Base-by-base conservation (phyloP, 2,113 vertebrate genomes). In the Serilophus lunatus region DNA sequence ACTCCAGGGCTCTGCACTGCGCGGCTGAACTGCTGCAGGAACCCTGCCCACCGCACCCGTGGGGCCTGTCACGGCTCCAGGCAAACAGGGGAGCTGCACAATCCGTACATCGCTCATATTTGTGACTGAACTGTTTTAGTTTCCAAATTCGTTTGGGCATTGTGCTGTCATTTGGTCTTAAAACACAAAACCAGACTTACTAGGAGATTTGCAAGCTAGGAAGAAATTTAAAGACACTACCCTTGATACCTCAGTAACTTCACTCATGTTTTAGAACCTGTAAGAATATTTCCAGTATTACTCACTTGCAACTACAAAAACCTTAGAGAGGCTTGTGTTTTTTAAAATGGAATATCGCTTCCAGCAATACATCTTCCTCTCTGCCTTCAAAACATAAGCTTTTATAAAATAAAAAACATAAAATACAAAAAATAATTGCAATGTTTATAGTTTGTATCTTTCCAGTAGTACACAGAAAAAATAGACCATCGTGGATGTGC, bases 41-140 rank as follows among this genome's bases (percentile, higher is more conserved):
- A 64, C 35, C 18, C 40, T 83, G n/a, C 25, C 40, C 36, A 6
- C 49, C 17, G 40, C 35, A n/a, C 10, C 53, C 23, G 4, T 8
- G 38, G 11, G 65, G 45, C 31, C 54, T 65, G n/a, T 38, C 23
- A n/a, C 2, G 0, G 19, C 22, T 47, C 29, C 44, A 0, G 0
- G 11, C 12, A 26, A 50, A 60, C 9, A 19, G 25, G 25, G 10
- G 13, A 65, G 20, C 14, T 19, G 16, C 3, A 1, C 36, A 35
- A 25, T 20, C 81, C 44, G 51, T 29, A 51, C 56, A 56, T 2
- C 54, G 35, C 23, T 50, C 3, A 5, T 51, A 42, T 8, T 29
- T 35, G 13, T 35, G 2, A 38, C 19, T 35, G 14, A 72, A 65
- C 12, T 12, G 44, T 7, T 80, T 51, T 50, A 13, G 7, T 71